phyloP scores from a whole-genome alignment of 2,113 vertebrate genomes.

The Chaetodon auriga region DNA sequence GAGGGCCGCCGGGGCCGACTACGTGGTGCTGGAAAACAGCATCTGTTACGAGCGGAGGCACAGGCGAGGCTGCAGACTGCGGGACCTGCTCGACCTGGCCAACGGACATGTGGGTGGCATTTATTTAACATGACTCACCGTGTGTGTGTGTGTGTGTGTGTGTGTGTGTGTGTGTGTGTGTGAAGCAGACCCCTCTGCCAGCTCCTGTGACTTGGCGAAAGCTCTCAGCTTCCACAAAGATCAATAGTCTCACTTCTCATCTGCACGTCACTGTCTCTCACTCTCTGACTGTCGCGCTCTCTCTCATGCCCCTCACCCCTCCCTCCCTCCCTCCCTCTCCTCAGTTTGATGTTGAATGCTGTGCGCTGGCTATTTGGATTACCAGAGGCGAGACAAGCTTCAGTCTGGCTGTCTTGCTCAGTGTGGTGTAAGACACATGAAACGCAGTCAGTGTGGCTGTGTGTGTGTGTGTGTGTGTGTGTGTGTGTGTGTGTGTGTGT shows the following conservation, averaged over 20 bases:
- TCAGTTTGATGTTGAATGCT: conserved; percentile 48
- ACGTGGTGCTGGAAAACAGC: conserved; percentile 95
- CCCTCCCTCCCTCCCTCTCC: neutral
- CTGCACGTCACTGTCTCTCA: conserved; percentile 50
- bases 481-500: too few relatives aligned
- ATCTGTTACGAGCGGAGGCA: conserved; percentile 95
- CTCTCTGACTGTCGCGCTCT: conserved; percentile 9
- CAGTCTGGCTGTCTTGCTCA: conserved; percentile 41
- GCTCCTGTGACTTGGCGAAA: conserved; percentile 27
- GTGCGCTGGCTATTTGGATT: conserved; percentile 58
- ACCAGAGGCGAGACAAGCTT: conserved; percentile 51
- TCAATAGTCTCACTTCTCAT: conserved; percentile 70
- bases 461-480: neutral
- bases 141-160: conserved; percentile 6
- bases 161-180: conserved; percentile 9
- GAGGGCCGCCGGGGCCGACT: conserved; percentile 89
- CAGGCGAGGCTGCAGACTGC: conserved; percentile 90
- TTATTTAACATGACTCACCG: conserved; percentile 48
- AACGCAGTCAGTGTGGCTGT: conserved; percentile 11
- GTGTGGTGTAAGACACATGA: conserved; percentile 56
- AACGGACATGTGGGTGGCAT: conserved; percentile 92
- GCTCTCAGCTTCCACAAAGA: conserved; percentile 60
- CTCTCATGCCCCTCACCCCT: neutral
- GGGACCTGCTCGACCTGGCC: conserved; percentile 93
- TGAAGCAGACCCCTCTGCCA: conserved; percentile 1